phyloP scores from a whole-genome alignment of 1,140 invertebrate species.

The Leptopilina boulardi region DNA sequence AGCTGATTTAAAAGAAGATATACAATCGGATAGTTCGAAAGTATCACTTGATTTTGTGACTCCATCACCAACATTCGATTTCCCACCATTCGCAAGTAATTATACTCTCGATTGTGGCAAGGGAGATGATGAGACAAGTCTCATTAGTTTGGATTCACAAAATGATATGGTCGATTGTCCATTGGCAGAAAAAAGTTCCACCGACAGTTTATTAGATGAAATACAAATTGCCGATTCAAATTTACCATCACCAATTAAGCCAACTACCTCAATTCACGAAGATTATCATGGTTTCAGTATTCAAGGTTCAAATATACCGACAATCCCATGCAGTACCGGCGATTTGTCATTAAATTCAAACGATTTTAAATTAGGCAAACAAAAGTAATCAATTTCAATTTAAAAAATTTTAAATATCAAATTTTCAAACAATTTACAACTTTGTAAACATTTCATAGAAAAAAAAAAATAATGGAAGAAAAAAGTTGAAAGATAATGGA shows the following conservation, averaged over 20 bases:
- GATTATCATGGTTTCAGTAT: constrained; percentile 83
- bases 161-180: constrained; percentile 65
- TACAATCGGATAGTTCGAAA: constrained; percentile 59
- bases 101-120: constrained; percentile 67
- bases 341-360: constrained; percentile 71
- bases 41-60: constrained; percentile 68
- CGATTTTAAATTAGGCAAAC: constrained; percentile 60
- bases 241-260: constrained; percentile 80
- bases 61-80: constrained; percentile 73
- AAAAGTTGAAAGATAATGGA: background rate
- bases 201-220: constrained; percentile 72
- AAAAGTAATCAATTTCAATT: constrained; percentile 57
- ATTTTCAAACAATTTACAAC: background rate
- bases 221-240: constrained; percentile 77
- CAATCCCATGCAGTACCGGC: constrained; percentile 84
- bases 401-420: constrained; percentile 3
- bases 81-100: constrained; percentile 70
- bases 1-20: constrained; percentile 57
- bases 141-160: constrained; percentile 79
- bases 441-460: background rate
- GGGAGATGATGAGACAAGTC: constrained; percentile 69
- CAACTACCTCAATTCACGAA: constrained; percentile 71
- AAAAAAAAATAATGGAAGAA: too few relatives aligned
- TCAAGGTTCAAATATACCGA: constrained; percentile 82
- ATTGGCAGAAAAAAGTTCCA: constrained; percentile 53